Base-by-base conservation (phyloP, 2,888 invertebrate species). In the Pterobdella sp. region DNA sequence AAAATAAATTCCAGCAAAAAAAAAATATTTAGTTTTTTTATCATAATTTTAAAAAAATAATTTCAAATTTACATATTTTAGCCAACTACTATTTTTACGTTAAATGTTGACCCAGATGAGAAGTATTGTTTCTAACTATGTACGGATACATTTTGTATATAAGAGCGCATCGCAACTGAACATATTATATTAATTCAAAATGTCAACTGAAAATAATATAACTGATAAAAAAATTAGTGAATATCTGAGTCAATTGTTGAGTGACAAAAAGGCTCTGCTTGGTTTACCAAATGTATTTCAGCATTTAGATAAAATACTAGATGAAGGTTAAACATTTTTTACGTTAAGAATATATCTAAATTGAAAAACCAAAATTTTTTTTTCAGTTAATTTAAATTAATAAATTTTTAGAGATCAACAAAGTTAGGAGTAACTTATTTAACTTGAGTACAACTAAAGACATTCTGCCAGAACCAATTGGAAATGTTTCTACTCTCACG, bases 231-330 rank as follows among this genome's bases (percentile, higher is more conserved):
- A 76, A 69, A 81, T 80, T 74, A 82, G 97, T 87, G 97, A 98
- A 88, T 98, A 98, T 88, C 89, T 98, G 88, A 95, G 97, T 85
- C 96, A 98, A 88, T 90, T 98, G 88, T 89, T 98, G 85, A 98
- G 97, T 89, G 98, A 98, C 89, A 93, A 96, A 88, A 97, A 97
- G 88, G 96, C 97, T 88, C 89, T 98, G 85, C 94, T 94, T 84
- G 96, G 96, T 85, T 94, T 98, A 88, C 97, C 98, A 81, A 96
- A 95, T 89, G 93, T 97, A 86, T 98, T 98, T 88, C 90, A 94
- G 87, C 97, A 98, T 88, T 91, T 96, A 86, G 97, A 98, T 87
- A 90, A 97, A 86, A 90, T 98, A 83, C 88, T 97, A 85, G 97
- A 98, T 86, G 97, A 98, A 91, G 97, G 97, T 97, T 89, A n/a